phyloP scores from a whole-genome alignment of 2,888 invertebrate genomes.

The Artemia sp. region DNA sequence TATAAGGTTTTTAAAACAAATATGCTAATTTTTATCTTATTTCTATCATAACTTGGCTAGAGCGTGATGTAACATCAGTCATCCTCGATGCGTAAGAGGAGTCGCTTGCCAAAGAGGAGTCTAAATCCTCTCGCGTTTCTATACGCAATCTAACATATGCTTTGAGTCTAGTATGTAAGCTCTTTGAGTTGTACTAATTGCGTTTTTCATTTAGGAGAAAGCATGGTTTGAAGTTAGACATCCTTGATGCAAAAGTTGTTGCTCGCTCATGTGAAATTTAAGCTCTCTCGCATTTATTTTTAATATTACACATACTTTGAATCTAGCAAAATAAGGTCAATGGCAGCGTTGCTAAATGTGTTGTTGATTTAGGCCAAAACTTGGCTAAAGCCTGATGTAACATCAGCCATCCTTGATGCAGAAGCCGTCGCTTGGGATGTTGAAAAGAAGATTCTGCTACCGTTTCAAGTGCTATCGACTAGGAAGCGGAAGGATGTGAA shows the following conservation, averaged over 20 bases:
- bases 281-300: no score
- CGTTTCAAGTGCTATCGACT: conserved; percentile 88
- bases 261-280: conserved; percentile 43
- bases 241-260: conserved; percentile 90
- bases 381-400: conserved; percentile 36
- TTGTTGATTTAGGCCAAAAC: conserved; percentile 17
- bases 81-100: conserved; percentile 81
- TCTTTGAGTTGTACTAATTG: background rate
- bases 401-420: conserved; percentile 77
- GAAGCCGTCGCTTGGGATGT: conserved; percentile 95
- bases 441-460: conserved; percentile 68
- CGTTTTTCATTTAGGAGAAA: conserved; percentile 14
- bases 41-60: conserved; percentile 7
- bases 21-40: conserved; percentile 3
- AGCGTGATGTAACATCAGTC: conserved; percentile 48
- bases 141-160: no score
- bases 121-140: no score
- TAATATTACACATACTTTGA: no score
- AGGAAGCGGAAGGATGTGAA: conserved; percentile 79
- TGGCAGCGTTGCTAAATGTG: background rate
- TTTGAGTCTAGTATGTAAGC: no score
- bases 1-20: no score
- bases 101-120: conserved; percentile 52
- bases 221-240: conserved; percentile 51
- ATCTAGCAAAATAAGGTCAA: no score